A percentile compares a stretch with the other conserved stretches of the same genome.
Conservation (phyloP, 2,888 invertebrate genomes). For the Deladenus siricidicola region DNA sequence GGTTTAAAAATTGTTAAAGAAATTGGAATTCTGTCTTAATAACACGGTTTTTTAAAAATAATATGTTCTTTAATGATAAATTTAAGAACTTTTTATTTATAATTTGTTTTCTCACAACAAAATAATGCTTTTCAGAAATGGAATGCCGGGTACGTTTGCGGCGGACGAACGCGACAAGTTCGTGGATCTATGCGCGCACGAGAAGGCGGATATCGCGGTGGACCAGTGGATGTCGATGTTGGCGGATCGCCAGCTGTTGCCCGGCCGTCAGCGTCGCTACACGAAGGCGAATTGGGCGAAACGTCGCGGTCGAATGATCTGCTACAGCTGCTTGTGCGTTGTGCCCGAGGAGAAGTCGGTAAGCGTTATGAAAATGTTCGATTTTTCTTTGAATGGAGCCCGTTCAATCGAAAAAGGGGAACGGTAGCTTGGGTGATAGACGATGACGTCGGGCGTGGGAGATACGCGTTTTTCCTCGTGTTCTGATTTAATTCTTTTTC, state of each 20-base stretch:
- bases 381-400: too few species aligned
- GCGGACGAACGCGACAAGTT: neutral
- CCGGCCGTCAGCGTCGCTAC: neutral
- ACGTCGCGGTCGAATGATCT: slow-evolving; percentile 4
- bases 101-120: neutral
- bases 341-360: slow-evolving; percentile 7
- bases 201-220: neutral
- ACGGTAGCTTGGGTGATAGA: too few species aligned
- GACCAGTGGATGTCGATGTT: slow-evolving; percentile 8
- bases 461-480: too few species aligned
- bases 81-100: too few species aligned
- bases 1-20: too few species aligned
- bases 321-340: slow-evolving; percentile 2
- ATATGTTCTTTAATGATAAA: too few species aligned
- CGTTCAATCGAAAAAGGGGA: too few species aligned
- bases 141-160: neutral
- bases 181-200: neutral
- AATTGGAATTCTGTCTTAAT: too few species aligned
- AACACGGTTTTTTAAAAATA: too few species aligned
- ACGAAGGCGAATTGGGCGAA: slow-evolving; percentile 2
- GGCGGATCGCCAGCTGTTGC: slow-evolving; percentile 1
- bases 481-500: too few species aligned
- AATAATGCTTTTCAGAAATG: neutral
- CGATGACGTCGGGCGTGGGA: too few species aligned
- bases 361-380: too few species aligned